These are phyloP conservation scores for Littorina saxatilis DNA, from an alignment of 1,140 invertebrate genomes.

Conservation along the genomic window DNA sequence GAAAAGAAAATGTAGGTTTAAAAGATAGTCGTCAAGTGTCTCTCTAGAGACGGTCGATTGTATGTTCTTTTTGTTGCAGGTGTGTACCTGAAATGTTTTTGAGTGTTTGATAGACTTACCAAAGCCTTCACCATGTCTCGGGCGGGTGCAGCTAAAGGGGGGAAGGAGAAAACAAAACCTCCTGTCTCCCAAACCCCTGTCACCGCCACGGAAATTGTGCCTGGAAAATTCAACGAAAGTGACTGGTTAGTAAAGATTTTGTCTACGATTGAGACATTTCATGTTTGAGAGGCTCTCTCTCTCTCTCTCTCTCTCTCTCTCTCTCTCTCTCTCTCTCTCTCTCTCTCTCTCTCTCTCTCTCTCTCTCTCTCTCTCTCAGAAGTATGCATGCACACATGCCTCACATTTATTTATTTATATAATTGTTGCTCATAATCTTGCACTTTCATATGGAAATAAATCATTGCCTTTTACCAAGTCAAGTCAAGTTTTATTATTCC, in stretches of 20 bases:
- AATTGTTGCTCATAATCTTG: too few relatives aligned
- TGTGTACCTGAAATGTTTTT: neutral
- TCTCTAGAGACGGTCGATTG: neutral
- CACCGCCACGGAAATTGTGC: constrained; percentile 73
- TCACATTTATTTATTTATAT: too few relatives aligned
- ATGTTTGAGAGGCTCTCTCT: too few relatives aligned
- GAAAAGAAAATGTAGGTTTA: neutral
- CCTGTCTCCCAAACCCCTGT: constrained; percentile 66
- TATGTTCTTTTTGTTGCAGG: neutral
- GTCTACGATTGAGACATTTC: too few relatives aligned
- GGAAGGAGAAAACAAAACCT: constrained; percentile 64
- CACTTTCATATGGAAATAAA: too few relatives aligned
- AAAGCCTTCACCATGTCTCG: constrained; percentile 64
- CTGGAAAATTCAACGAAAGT: constrained; percentile 74
- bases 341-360: too few relatives aligned
- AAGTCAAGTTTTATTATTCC: too few relatives aligned
- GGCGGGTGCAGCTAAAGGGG: constrained; percentile 67
- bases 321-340: too few relatives aligned
- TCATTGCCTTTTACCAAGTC: too few relatives aligned
- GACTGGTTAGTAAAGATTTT: constrained; percentile 67
- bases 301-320: too few relatives aligned
- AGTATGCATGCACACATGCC: too few relatives aligned
- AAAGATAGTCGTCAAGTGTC: neutral
- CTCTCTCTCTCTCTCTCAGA: too few relatives aligned
- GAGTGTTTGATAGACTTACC: neutral